phyloP scores from a whole-genome alignment of 1,140 invertebrate genomes.

The Saccostrea glomerata region DNA sequence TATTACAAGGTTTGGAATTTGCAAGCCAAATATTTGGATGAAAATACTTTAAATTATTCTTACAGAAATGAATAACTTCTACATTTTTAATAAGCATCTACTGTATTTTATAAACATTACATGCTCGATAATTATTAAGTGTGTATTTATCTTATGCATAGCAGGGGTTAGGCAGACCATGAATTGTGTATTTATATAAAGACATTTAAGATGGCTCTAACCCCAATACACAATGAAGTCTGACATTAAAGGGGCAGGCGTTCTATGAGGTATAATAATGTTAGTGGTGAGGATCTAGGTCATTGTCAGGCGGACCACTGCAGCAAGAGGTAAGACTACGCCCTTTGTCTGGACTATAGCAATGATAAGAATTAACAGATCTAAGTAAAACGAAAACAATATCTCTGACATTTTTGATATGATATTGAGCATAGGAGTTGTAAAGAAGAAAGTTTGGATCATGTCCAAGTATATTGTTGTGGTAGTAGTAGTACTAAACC shows the following conservation, averaged over 20 bases:
- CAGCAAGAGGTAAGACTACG: not conserved
- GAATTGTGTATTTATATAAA: not conserved
- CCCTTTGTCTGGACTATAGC: not conserved
- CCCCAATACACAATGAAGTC: slow-evolving; percentile 27
- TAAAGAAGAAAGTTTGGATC: slow-evolving; percentile 6
- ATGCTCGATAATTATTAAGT: not conserved
- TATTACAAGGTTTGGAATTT: too few species aligned
- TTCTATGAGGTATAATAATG: slow-evolving; percentile 2
- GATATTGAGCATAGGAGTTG: not conserved
- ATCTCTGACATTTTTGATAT: not conserved
- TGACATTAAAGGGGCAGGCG: slow-evolving; percentile 21
- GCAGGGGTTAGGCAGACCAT: not conserved
- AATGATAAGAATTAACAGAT: not conserved
- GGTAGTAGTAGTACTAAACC: not conserved
- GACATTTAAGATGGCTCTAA: slow-evolving; percentile 10
- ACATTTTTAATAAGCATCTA: not conserved
- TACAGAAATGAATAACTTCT: not conserved
- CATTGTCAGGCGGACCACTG: not conserved
- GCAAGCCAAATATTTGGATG: not conserved
- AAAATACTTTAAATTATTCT: not conserved
- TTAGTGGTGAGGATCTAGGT: not conserved
- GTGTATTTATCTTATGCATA: slow-evolving; percentile 20
- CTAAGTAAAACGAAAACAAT: not conserved
- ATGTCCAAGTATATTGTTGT: not conserved
- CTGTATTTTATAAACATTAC: slow-evolving; percentile 3